These are phyloP conservation scores for Crocidura indochinensis DNA, from an alignment of 2,797 vertebrate species.

Conservation along the genomic window DNA sequence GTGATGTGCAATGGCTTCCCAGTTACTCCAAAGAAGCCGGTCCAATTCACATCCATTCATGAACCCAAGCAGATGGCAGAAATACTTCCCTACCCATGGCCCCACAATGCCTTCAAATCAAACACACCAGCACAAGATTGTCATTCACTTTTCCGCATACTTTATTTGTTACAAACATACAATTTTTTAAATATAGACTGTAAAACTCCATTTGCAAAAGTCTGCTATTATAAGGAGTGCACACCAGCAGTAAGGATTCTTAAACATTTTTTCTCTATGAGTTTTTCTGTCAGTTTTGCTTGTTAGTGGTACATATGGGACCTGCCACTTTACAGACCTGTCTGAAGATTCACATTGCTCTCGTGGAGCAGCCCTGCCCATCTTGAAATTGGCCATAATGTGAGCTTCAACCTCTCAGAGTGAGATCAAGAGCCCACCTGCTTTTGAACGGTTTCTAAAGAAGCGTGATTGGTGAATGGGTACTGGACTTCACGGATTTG, in stretches of 20 bases:
- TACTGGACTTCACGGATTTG: conserved; percentile 84
- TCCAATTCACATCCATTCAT: background rate
- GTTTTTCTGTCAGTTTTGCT: conserved; percentile 86
- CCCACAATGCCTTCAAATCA: conserved; percentile 63
- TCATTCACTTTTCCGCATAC: conserved; percentile 93
- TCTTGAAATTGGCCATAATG: conserved; percentile 80
- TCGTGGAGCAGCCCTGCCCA: conserved; percentile 87
- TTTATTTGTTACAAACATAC: conserved; percentile 97
- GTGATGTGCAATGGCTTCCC: background rate
- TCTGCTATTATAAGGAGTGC: conserved; percentile 92
- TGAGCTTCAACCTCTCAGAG: conserved; percentile 85
- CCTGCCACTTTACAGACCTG: conserved; percentile 87
- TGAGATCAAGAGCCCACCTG: conserved; percentile 83
- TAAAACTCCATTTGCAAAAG: conserved; percentile 95
- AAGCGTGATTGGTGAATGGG: conserved; percentile 85
- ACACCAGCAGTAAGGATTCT: conserved; percentile 91
- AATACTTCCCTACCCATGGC: background rate
- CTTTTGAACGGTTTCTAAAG: conserved; percentile 82
- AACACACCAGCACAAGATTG: conserved; percentile 68
- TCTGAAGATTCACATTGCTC: conserved; percentile 82
- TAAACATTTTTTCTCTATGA: conserved; percentile 76
- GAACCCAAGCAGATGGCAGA: background rate
- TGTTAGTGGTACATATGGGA: conserved; percentile 92
- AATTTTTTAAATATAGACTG: conserved; percentile 96
- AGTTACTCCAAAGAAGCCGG: background rate